Evolutionary conservation across 2,113 vertebrate species (phyloP).

Genomic region (Amia ocellicauda): DNA sequence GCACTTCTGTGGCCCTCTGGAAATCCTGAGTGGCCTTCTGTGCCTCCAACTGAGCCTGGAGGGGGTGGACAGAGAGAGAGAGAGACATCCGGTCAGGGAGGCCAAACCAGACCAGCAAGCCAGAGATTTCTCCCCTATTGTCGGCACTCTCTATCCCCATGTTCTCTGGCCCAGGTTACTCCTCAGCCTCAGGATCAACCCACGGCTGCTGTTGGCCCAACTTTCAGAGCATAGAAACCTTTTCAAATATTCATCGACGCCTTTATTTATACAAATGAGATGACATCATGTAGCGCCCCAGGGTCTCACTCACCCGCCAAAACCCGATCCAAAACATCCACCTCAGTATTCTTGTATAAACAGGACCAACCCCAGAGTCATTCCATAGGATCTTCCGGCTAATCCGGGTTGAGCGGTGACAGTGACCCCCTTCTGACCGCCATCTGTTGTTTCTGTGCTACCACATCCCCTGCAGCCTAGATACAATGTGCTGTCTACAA

Average conservation of each 20-base stretch:
- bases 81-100: neutral
- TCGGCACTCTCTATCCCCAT: too few relatives aligned
- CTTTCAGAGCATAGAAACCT: neutral
- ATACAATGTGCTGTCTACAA: too few relatives aligned
- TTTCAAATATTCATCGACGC: neutral
- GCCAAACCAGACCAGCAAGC: neutral
- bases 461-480: too few relatives aligned
- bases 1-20: slow-evolving; percentile 89
- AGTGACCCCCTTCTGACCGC: too few relatives aligned
- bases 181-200: too few relatives aligned
- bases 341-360: neutral
- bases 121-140: too few relatives aligned
- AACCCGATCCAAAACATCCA: neutral
- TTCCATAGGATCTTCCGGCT: too few relatives aligned
- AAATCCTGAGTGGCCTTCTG: slow-evolving; percentile 94
- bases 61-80: slow-evolving; percentile 13
- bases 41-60: slow-evolving; percentile 88
- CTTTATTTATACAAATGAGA: neutral
- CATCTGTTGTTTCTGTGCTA: too few relatives aligned
- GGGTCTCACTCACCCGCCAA: neutral
- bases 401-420: too few relatives aligned
- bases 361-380: too few relatives aligned
- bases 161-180: too few relatives aligned
- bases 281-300: neutral
- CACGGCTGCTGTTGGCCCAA: too few relatives aligned